Conservation (phyloP, 2,797 vertebrate genomes). For the Thunnus albacares region DNA sequence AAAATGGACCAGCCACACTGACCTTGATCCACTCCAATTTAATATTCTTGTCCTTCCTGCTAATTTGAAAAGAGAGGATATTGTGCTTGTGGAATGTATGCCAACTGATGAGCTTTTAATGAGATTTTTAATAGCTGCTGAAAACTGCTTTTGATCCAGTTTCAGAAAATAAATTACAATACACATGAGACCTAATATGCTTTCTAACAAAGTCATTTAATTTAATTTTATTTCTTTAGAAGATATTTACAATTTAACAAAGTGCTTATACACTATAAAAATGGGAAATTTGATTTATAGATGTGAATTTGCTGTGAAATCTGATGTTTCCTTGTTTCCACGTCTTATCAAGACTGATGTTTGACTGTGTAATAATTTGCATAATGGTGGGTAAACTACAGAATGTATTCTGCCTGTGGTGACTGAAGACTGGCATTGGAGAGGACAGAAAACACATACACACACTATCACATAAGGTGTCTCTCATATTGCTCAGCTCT, state of each 20-base stretch:
- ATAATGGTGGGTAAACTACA: background rate
- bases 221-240: background rate
- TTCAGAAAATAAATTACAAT: conserved; percentile 37
- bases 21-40: conserved; percentile 35
- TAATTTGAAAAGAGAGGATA: conserved; percentile 23
- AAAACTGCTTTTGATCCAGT: conserved; percentile 56
- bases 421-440: conserved; percentile 20
- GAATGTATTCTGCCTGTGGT: conserved; percentile 6
- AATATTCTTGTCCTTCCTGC: conserved; percentile 35
- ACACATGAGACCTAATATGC: conserved; percentile 1
- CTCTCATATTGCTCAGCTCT: conserved; percentile 59
- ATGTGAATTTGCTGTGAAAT: conserved; percentile 10
- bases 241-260: conserved; percentile 25
- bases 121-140: conserved; percentile 51
- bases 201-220: conserved; percentile 33
- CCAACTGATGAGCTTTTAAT: conserved; percentile 57
- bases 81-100: conserved; percentile 42
- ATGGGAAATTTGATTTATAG: background rate
- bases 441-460: conserved; percentile 15
- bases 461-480: conserved; percentile 50
- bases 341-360: conserved; percentile 1
- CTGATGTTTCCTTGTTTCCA: background rate
- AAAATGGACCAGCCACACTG: conserved; percentile 7
- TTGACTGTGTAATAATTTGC: conserved; percentile 19
- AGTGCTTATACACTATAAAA: background rate